Evolutionary conservation across 2,113 vertebrate species (phyloP), one percentile per base, ranked within the genome.

Genomic region (Callocephalon fimbriatum): DNA sequence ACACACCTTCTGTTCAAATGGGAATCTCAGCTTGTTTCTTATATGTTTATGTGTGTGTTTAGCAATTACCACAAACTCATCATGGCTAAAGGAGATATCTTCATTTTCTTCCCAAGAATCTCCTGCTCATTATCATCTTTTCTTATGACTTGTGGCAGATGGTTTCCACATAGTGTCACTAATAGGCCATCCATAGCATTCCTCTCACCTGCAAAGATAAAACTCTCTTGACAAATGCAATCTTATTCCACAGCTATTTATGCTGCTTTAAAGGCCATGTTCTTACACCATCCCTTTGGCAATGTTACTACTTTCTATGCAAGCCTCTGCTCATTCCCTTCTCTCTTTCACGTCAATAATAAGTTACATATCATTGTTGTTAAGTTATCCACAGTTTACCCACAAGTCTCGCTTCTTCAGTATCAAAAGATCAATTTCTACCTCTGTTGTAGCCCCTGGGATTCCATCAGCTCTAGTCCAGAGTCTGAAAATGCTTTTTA

Each of bases 221-320:
- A 97, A 92, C 67, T 80, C 53, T 71, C 87, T 61, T 93, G 87
- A 93, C 80, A 96, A 82, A 96, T 68, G 48, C 61, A 94, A 68
- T 85, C 77, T 94, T 85, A n/a, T 63, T 91, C 42, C 74, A 48
- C 40, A 65, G 77, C 51, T 90, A 75, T 87, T 93, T 89, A 93
- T 44, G 27, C 23, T 67, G 48, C 77, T 75, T 89, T 78, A 80
- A 93, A 83, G 71, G 72, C 82, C 37, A 19, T 77, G 95, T 88
- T 80, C 70, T 51, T 23, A 91, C 31, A 61, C 77, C 13, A 76
- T 29, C 66, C 70, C 73, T 82, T 89, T 68, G 70, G 81, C 86
- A 78, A 92, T n/a, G 19, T 85, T 89, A 87, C n/a, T 94, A 58
- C 47, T 91, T 89, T 78, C 77, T 68, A 45, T 19, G 44, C 53